These are phyloP conservation scores for Crypturellus undulatus DNA, from an alignment of 2,113 vertebrate species.

Conservation along the genomic window DNA sequence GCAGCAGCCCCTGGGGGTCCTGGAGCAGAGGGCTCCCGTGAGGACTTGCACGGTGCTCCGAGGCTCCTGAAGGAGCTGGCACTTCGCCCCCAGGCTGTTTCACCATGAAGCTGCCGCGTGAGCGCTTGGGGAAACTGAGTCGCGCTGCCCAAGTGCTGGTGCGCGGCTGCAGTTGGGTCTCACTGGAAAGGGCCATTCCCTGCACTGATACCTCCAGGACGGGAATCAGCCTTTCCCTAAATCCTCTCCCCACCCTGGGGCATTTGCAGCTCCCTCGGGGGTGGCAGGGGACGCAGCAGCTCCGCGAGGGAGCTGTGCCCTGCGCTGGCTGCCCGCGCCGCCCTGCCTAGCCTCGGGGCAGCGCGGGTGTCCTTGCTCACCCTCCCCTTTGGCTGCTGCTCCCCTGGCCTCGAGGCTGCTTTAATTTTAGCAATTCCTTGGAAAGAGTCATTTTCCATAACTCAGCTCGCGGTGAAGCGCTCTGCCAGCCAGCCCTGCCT, in stretches of 20 bases:
- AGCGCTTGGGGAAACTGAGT: background rate
- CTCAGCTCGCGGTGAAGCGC: slow-evolving; percentile 48
- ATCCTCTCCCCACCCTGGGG: accelerated
- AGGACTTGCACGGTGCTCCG: background rate
- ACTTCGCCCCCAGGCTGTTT: background rate
- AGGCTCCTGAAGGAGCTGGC: background rate
- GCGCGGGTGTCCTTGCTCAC: slow-evolving; percentile 10
- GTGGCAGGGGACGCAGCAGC: accelerated
- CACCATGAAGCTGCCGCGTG: background rate
- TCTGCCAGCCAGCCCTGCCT: slow-evolving; percentile 65
- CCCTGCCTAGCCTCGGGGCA: slow-evolving; percentile 8
- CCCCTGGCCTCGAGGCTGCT: slow-evolving; percentile 17
- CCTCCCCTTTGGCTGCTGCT: slow-evolving; percentile 50
- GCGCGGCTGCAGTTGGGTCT: background rate
- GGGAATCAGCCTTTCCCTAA: background rate
- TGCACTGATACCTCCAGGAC: background rate
- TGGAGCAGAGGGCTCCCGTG: background rate
- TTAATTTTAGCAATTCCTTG: slow-evolving; percentile 74
- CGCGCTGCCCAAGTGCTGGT: background rate
- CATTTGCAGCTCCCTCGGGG: background rate
- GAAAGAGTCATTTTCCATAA: slow-evolving; percentile 75
- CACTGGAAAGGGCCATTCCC: background rate
- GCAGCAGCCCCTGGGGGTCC: background rate
- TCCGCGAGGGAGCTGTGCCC: background rate
- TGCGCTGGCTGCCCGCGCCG: slow-evolving; percentile 3